These are phyloP conservation scores for Temnothorax nylanderi DNA, from an alignment of 1,140 invertebrate genomes.

Conservation along the genomic window DNA sequence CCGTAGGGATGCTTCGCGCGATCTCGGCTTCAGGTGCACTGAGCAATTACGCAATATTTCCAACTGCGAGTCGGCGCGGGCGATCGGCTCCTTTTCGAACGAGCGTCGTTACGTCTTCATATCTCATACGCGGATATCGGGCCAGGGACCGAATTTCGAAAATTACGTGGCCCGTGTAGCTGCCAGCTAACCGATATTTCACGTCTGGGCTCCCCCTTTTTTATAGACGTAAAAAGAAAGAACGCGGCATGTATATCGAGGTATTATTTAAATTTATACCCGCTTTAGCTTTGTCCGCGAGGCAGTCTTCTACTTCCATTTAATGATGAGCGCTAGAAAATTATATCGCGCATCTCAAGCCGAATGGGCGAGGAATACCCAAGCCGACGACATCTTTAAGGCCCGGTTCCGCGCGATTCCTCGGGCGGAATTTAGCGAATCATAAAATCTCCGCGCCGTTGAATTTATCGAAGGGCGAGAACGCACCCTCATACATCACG, in stretches of 20 bases:
- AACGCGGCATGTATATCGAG: constrained; percentile 39
- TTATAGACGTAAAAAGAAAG: constrained; percentile 9
- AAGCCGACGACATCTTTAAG: constrained; percentile 49
- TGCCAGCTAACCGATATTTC: constrained; percentile 55
- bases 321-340: constrained; percentile 45
- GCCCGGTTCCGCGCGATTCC: constrained; percentile 38
- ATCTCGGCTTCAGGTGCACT: constrained; percentile 41
- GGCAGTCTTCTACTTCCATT: constrained; percentile 24
- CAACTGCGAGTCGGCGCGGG: constrained; percentile 49
- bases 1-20: constrained; percentile 27
- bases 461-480: constrained; percentile 63
- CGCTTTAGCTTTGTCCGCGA: constrained; percentile 17
- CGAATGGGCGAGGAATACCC: constrained; percentile 39
- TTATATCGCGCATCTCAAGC: constrained; percentile 18
- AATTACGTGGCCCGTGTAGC: constrained; percentile 53
- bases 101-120: constrained; percentile 67
- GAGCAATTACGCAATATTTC: constrained; percentile 77
- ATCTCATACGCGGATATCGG: constrained; percentile 63
- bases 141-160: constrained; percentile 31
- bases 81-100: not conserved
- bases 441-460: constrained; percentile 55
- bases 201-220: constrained; percentile 27
- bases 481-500: constrained; percentile 69
- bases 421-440: constrained; percentile 60
- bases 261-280: constrained; percentile 56